phyloP scores from a whole-genome alignment of 2,113 vertebrate species.

The Piaya cayana region DNA sequence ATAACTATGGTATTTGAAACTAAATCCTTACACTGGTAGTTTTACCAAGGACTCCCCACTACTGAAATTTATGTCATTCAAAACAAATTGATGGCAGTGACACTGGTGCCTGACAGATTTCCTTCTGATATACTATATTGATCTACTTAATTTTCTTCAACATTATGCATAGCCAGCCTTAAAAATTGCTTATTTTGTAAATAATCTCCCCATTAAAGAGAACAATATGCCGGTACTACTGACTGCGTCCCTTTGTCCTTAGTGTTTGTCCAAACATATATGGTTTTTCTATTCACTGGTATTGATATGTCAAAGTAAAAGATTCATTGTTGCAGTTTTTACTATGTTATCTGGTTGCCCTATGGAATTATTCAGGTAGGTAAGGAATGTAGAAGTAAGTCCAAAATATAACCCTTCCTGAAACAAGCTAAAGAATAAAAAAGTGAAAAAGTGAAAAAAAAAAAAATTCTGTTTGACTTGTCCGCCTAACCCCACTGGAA shows the following conservation, averaged over 20 bases:
- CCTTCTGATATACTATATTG: neutral
- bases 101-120: neutral
- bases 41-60: neutral
- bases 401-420: neutral
- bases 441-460: neutral
- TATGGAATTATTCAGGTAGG: neutral
- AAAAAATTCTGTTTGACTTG: neutral
- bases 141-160: constrained; percentile 4
- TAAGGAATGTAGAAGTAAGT: neutral
- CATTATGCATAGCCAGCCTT: neutral
- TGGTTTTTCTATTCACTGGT: neutral
- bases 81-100: neutral
- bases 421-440: neutral
- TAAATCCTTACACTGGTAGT: neutral
- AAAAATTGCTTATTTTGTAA: neutral
- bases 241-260: neutral
- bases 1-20: neutral
- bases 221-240: neutral
- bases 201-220: neutral
- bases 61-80: neutral
- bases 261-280: accelerated
- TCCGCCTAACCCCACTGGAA: neutral
- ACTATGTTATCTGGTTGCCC: neutral
- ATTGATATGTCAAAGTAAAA: neutral
- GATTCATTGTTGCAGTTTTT: neutral